Evolutionary conservation across 1,140 invertebrate genomes (phyloP), one percentile per base, ranked within the genome.

Genomic region (Drosophila sturtevanti): DNA sequence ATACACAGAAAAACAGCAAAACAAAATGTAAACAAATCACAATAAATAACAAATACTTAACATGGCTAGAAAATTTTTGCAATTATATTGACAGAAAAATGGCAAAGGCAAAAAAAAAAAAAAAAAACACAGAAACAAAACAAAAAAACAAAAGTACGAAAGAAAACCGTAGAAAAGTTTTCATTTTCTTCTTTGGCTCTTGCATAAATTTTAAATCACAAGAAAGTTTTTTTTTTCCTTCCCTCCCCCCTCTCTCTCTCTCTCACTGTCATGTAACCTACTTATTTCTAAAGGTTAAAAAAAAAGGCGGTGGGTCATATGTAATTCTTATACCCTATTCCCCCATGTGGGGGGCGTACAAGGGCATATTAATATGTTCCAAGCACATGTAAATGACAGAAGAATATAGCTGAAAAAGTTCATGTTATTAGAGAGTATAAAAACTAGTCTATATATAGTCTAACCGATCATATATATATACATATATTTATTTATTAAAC

Each of bases 11-110:
- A 27, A 55, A 55, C 14, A 55, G 14, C 52, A 55, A 55, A 56
- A 34, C 31, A 56, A 56, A 56, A 56, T 56, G 54, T 56, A 56
- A 56, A 56, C 54, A 56, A 56, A 56, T 56, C 54, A 56, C 54
- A 56, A 56, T 56, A 56, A 34, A 56, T 56, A 56, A 56, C 54
- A 56, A 56, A 56, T 56, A 56, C 54, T 56, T 56, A 56, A 34
- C 27, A 56, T 77, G 77, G 72, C 77, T 72, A 66, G 16, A 75
- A 51, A 71, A 67, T 72, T 67, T 63, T 56, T 56, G 54, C 68
- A 67, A 76, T 76, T 76, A 71, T 72, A 76, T 76, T 72, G 72
- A 76, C 72, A 71, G 55, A 55, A 64, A 64, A 56, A 56, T 64
- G 63, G 31, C 63, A 51, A 16, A 34, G 55, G 63, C 52, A 18